Percentiles rank a stretch among this genome's conserved stretches.
These are phyloP conservation scores for Propsilocerus akamusi DNA, from an alignment of 1,140 invertebrate genomes.

Conservation along the genomic window DNA sequence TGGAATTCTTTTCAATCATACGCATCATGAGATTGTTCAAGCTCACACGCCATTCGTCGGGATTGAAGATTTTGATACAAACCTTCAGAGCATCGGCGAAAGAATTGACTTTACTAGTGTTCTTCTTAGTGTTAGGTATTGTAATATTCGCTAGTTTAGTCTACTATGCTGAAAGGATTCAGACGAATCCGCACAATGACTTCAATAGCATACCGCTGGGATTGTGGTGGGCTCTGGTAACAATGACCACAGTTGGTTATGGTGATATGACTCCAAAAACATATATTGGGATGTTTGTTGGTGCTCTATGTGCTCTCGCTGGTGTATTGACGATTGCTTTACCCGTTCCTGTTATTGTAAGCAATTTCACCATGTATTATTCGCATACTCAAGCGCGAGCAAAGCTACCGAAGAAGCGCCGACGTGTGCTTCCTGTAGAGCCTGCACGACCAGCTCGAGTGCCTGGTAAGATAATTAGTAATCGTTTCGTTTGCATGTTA, in stretches of 20 bases:
- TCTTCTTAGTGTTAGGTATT: slow-evolving; percentile 84
- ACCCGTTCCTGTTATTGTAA: slow-evolving; percentile 88
- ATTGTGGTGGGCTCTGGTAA: slow-evolving; percentile 92
- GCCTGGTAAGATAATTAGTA: slow-evolving; percentile 15
- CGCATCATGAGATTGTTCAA: slow-evolving; percentile 94
- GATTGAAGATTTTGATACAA: slow-evolving; percentile 90
- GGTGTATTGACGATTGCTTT: slow-evolving; percentile 86
- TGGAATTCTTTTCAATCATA: slow-evolving; percentile 95
- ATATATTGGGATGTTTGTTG: slow-evolving; percentile 85
- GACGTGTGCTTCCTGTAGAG: slow-evolving; percentile 79
- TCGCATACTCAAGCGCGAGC: slow-evolving; percentile 81
- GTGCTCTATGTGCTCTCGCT: slow-evolving; percentile 80
- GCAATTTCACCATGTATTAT: slow-evolving; percentile 95
- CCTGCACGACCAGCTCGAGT: slow-evolving; percentile 42
- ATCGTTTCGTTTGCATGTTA: no score
- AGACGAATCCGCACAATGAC: slow-evolving; percentile 57
- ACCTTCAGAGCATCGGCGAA: slow-evolving; percentile 90
- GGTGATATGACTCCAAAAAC: slow-evolving; percentile 85
- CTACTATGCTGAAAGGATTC: slow-evolving; percentile 85
- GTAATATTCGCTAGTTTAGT: slow-evolving; percentile 87
- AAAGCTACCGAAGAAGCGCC: slow-evolving; percentile 82
- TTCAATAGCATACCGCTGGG: slow-evolving; percentile 84
- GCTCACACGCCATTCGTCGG: slow-evolving; percentile 81
- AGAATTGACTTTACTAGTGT: slow-evolving; percentile 82
- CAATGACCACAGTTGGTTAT: slow-evolving; percentile 93